Evolutionary conservation across 2,797 vertebrate species (phyloP).

Genomic region (Coendou prehensilis): DNA sequence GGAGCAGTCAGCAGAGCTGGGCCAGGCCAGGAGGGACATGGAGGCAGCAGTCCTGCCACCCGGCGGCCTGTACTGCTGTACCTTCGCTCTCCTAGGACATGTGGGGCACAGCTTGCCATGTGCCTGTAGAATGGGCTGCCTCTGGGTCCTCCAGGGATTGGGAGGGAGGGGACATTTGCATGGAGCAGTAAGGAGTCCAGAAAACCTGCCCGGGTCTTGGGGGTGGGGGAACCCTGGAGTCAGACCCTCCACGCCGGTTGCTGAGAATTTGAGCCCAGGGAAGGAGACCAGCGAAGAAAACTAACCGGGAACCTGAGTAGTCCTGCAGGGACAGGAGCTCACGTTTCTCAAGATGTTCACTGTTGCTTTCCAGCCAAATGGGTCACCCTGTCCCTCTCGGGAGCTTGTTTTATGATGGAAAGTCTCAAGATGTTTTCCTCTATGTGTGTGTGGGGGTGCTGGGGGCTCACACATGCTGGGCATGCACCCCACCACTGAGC

Average conservation of each 20-base stretch:
- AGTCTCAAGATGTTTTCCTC: background rate
- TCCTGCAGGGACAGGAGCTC: slow-evolving; percentile 48
- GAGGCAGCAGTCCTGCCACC: background rate
- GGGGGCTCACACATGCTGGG: background rate
- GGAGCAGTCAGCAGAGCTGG: background rate
- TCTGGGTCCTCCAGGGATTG: background rate
- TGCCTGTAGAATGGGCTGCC: background rate
- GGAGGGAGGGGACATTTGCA: background rate
- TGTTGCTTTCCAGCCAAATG: slow-evolving; percentile 59
- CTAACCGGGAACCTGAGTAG: slow-evolving; percentile 72
- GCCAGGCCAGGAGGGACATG: background rate
- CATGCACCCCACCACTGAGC: background rate
- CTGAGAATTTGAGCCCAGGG: slow-evolving; percentile 67
- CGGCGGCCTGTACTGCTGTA: background rate
- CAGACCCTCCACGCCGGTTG: background rate
- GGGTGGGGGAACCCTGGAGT: background rate
- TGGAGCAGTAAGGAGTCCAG: background rate
- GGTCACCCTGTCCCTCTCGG: slow-evolving; percentile 42
- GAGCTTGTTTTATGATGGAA: slow-evolving; percentile 3
- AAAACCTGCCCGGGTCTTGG: background rate
- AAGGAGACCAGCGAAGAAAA: background rate
- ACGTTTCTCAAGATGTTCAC: slow-evolving; percentile 56
- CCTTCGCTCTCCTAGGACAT: background rate
- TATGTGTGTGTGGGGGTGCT: background rate
- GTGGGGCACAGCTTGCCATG: background rate